phyloP scores from a whole-genome alignment of 2,888 invertebrate genomes.

The Drosophila rellima region DNA sequence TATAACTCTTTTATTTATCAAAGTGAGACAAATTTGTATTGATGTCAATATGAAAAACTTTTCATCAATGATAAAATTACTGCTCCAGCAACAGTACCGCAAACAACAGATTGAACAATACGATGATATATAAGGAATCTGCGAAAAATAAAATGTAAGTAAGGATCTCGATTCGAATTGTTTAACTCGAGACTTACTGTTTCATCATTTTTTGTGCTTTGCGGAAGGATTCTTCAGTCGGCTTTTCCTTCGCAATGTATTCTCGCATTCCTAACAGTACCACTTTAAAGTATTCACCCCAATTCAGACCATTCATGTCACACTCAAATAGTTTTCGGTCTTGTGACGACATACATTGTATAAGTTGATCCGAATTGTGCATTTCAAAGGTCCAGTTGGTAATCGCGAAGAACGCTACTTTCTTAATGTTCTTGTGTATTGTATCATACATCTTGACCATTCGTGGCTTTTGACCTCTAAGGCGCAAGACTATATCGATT shows the following conservation, averaged over 20 bases:
- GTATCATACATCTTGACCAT: constrained; percentile 92
- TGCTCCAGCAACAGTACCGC: background rate
- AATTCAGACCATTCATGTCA: constrained; percentile 90
- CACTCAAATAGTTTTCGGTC: constrained; percentile 89
- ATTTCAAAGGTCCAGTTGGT: constrained; percentile 90
- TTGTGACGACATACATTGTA: constrained; percentile 83
- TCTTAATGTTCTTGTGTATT: constrained; percentile 91
- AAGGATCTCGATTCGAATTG: background rate
- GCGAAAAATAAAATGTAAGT: background rate
- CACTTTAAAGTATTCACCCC: constrained; percentile 86
- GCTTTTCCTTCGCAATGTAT: constrained; percentile 87
- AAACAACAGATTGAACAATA: background rate
- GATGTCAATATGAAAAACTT: too few relatives aligned
- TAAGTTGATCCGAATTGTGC: constrained; percentile 86
- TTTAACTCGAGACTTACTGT: background rate
- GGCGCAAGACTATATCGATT: constrained; percentile 86
- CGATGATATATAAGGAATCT: constrained; percentile 4
- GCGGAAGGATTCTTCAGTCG: constrained; percentile 2
- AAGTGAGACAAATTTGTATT: too few relatives aligned
- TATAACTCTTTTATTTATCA: too few relatives aligned
- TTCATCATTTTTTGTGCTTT: background rate
- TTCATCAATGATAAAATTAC: too few relatives aligned
- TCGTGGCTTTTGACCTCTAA: constrained; percentile 56
- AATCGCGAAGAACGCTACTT: constrained; percentile 91
- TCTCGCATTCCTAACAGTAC: constrained; percentile 91